Percentiles rank a stretch among this genome's conserved stretches.
Evolutionary conservation across 2,888 invertebrate species (phyloP).

Genomic region (Busseola fusca): DNA sequence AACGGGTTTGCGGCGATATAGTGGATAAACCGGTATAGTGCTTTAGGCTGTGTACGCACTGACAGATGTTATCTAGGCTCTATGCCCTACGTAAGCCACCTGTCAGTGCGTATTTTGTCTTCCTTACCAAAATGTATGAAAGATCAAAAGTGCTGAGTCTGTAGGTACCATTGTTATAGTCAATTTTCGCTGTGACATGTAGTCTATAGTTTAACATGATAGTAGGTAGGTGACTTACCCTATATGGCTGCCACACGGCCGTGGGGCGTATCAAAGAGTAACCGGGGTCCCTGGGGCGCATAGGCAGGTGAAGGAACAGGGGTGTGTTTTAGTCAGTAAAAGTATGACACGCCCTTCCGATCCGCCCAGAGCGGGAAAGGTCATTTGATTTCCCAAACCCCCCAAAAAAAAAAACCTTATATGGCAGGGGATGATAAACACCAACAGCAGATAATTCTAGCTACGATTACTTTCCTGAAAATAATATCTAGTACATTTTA

Average conservation of each 20-base stretch:
- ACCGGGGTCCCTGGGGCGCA: too few species aligned
- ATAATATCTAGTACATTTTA: too few species aligned
- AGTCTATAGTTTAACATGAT: too few species aligned
- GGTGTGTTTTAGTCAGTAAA: too few species aligned
- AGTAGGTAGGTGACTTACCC: too few species aligned
- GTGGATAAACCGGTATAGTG: neutral
- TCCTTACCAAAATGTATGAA: neutral
- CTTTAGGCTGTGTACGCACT: neutral
- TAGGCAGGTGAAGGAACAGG: too few species aligned
- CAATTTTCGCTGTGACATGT: neutral
- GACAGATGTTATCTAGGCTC: neutral
- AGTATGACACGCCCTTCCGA: too few species aligned
- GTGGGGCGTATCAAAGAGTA: too few species aligned
- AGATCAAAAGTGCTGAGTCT: neutral
- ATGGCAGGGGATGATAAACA: neutral
- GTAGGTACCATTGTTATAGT: neutral
- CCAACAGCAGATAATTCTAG: neutral
- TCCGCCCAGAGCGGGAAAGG: too few species aligned
- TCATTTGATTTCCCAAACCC: too few species aligned
- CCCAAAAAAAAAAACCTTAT: too few species aligned
- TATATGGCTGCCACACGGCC: too few species aligned
- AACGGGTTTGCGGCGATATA: constrained; percentile 5
- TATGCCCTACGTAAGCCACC: neutral
- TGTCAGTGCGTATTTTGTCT: neutral
- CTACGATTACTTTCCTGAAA: neutral